Conservation (phyloP, 2,888 invertebrate species). For the Eumerus sabulonum region DNA sequence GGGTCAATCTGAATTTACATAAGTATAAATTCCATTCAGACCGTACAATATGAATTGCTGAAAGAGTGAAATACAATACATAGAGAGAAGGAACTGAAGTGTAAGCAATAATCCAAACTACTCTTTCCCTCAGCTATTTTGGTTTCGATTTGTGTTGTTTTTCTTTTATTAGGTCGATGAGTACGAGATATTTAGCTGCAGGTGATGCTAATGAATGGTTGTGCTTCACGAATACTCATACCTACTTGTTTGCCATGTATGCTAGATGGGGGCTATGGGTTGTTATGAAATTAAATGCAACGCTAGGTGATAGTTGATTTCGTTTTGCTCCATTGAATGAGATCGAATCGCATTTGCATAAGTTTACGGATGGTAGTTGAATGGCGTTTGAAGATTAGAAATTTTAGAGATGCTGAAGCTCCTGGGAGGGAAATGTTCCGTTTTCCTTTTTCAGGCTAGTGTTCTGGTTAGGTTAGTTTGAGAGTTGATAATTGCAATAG, state of each 20-base stretch:
- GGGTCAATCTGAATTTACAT: slow-evolving; percentile 41
- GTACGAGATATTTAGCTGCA: slow-evolving; percentile 38
- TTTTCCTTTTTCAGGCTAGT: too few species aligned
- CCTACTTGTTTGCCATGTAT: neutral
- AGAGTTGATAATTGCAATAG: too few species aligned
- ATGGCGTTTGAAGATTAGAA: too few species aligned
- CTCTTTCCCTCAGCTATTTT: slow-evolving; percentile 15
- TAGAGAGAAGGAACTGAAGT: slow-evolving; percentile 12
- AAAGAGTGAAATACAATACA: slow-evolving; percentile 5
- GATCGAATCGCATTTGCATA: too few species aligned
- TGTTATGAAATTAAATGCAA: slow-evolving; percentile 35
- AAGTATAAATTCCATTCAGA: slow-evolving; percentile 49
- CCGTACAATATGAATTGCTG: slow-evolving; percentile 47
- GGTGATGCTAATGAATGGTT: slow-evolving; percentile 61
- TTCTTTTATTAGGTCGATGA: slow-evolving; percentile 41
- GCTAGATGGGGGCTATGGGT: neutral
- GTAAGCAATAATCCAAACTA: slow-evolving; percentile 18
- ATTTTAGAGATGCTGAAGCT: too few species aligned
- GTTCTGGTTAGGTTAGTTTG: too few species aligned
- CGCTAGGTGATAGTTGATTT: slow-evolving; percentile 21
- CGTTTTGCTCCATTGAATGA: too few species aligned
- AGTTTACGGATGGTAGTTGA: too few species aligned
- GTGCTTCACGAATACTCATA: slow-evolving; percentile 29
- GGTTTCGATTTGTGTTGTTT: slow-evolving; percentile 10
- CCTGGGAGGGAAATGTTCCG: too few species aligned